A percentile compares a stretch with the other conserved stretches of the same genome.
Conservation (phyloP, 1,140 invertebrate genomes). For the Drosophila oshimai region DNA sequence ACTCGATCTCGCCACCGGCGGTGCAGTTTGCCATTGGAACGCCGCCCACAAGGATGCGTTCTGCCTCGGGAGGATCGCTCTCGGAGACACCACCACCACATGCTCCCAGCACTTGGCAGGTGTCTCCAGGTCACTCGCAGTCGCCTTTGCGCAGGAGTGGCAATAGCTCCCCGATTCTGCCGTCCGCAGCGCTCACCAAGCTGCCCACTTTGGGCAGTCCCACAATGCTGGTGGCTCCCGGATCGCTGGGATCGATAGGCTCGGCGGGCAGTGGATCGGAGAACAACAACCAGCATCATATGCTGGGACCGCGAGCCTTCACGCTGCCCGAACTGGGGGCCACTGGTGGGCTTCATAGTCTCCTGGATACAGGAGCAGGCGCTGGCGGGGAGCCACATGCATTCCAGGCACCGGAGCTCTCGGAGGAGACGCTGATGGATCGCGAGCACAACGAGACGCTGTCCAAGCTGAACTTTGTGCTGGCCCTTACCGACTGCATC, state of each 20-base stretch:
- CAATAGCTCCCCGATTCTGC: slow-evolving; percentile 88
- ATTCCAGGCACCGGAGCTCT: slow-evolving; percentile 95
- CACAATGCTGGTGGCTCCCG: slow-evolving; percentile 83
- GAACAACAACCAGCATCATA: slow-evolving; percentile 84
- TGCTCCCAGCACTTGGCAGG: slow-evolving; percentile 90
- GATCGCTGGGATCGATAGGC: slow-evolving; percentile 84
- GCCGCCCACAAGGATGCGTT: slow-evolving; percentile 88
- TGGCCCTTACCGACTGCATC: slow-evolving; percentile 95
- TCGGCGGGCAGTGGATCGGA: slow-evolving; percentile 80
- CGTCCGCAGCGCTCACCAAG: slow-evolving; percentile 85
- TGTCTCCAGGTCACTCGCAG: slow-evolving; percentile 85
- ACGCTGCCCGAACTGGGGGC: slow-evolving; percentile 90
- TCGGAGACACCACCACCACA: slow-evolving; percentile 88
- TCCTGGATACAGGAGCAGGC: slow-evolving; percentile 83
- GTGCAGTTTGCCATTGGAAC: slow-evolving; percentile 96
- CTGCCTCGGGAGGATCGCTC: slow-evolving; percentile 86
- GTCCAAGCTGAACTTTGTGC: slow-evolving; percentile 96
- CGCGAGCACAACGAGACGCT: slow-evolving; percentile 96
- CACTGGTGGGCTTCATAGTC: slow-evolving; percentile 85
- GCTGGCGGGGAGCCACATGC: slow-evolving; percentile 85
- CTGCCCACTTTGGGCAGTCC: slow-evolving; percentile 85
- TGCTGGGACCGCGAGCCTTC: slow-evolving; percentile 88
- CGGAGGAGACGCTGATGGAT: slow-evolving; percentile 97
- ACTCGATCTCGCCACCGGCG: slow-evolving; percentile 94
- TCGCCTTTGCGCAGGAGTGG: slow-evolving; percentile 89